phyloP scores from a whole-genome alignment of 2,888 invertebrate species.

The Arge pagana region DNA sequence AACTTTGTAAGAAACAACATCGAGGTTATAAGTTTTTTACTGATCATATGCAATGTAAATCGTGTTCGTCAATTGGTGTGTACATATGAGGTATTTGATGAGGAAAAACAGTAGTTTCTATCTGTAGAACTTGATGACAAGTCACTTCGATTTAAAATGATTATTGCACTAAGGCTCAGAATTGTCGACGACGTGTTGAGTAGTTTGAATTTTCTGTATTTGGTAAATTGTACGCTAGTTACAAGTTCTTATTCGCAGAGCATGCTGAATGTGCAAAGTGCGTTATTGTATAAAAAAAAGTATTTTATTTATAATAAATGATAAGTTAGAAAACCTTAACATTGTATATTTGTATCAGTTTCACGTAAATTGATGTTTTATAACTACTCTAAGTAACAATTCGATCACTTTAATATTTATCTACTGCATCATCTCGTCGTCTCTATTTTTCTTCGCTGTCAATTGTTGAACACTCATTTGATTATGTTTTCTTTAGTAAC shows the following conservation, averaged over 20 bases:
- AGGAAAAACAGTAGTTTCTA: constrained; percentile 21
- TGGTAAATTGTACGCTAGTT: constrained; percentile 20
- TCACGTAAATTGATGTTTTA: constrained; percentile 24
- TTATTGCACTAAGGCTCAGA: constrained; percentile 14
- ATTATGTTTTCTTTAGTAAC: not conserved
- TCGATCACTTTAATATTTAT: too few relatives aligned
- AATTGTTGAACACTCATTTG: not conserved
- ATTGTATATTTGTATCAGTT: constrained; percentile 27
- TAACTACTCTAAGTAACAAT: constrained; percentile 24
- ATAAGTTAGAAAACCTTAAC: constrained; percentile 18
- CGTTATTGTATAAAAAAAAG: constrained; percentile 24
- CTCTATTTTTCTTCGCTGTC: not conserved
- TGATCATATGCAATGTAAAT: not conserved
- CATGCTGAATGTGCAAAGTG: constrained; percentile 26
- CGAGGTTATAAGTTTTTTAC: too few relatives aligned
- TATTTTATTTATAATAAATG: constrained; percentile 27
- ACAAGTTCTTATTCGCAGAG: constrained; percentile 20
- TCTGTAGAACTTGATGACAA: constrained; percentile 20
- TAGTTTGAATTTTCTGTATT: constrained; percentile 23
- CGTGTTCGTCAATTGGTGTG: constrained; percentile 4
- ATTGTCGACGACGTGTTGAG: constrained; percentile 13
- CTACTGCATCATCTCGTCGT: not conserved
- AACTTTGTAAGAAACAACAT: too few relatives aligned
- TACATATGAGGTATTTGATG: constrained; percentile 12
- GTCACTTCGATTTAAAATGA: constrained; percentile 17